Conservation (phyloP, 1,140 invertebrate species). For the Pectinophora gossypiella region DNA sequence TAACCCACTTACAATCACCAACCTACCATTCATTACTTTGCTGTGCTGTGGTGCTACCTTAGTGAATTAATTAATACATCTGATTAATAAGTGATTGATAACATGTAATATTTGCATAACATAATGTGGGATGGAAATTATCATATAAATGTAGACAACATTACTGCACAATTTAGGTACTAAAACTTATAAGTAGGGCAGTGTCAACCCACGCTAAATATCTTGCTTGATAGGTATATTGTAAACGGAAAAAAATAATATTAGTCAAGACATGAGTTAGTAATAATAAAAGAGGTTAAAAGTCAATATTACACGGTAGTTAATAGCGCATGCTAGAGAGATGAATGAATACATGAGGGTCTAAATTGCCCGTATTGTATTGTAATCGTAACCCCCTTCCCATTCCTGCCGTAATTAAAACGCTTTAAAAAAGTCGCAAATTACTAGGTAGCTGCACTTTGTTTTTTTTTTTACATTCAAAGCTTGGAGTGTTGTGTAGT, state of each 20-base stretch:
- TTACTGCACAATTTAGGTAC: too few relatives aligned
- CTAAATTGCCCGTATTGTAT: not conserved
- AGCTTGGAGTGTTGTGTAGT: too few relatives aligned
- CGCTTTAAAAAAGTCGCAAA: not conserved
- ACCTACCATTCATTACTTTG: slow-evolving; percentile 9
- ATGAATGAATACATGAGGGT: not conserved
- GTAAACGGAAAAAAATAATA: not conserved
- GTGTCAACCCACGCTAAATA: not conserved
- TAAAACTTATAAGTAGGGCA: too few relatives aligned
- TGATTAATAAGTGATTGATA: slow-evolving; percentile 1
- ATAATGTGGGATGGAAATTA: not conserved
- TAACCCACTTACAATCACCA: slow-evolving; percentile 45
- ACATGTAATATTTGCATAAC: not conserved
- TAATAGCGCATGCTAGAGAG: too few relatives aligned
- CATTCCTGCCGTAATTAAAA: not conserved
- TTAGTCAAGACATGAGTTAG: too few relatives aligned
- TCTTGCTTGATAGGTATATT: not conserved
- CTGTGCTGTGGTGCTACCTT: not conserved
- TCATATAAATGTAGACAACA: too few relatives aligned
- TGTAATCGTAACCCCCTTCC: not conserved
- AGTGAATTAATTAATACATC: not conserved
- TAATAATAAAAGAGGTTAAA: too few relatives aligned
- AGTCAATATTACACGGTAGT: too few relatives aligned
- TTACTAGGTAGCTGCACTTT: not conserved
- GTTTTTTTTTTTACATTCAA: too few relatives aligned